Evolutionary conservation across 30 jellyfish, hydroid and myxozoan species (phyloP).

Genomic region (Hydractinia symbiolongicarpus): DNA sequence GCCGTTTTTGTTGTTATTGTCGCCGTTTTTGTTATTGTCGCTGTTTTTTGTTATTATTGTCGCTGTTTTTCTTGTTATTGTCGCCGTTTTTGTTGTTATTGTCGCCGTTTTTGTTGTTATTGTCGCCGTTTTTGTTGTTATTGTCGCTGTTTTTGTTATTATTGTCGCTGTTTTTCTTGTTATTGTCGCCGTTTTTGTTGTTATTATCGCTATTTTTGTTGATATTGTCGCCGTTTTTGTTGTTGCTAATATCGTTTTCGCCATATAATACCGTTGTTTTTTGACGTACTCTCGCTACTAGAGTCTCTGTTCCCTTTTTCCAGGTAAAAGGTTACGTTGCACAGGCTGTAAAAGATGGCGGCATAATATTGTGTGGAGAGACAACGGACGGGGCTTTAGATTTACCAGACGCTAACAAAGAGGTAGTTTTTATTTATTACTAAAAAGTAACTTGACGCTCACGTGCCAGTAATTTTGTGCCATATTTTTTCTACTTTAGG

Average conservation of each 20-base stretch:
- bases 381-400: slow-evolving; percentile 49
- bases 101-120: not conserved
- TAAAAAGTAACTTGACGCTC: not conserved
- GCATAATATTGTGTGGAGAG: slow-evolving; percentile 81
- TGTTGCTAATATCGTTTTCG: not conserved
- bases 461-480: too few species aligned
- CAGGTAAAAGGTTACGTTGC: slow-evolving; percentile 54
- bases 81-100: not conserved
- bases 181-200: not conserved
- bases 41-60: not conserved
- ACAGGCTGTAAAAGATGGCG: slow-evolving; percentile 68
- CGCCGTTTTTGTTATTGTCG: too few species aligned
- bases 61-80: not conserved
- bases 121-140: too few species aligned
- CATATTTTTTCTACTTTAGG: slow-evolving; percentile 31
- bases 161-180: not conserved
- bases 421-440: slow-evolving; percentile 14
- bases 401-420: slow-evolving; percentile 59
- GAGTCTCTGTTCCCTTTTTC: not conserved
- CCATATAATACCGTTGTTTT: not conserved
- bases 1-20: too few species aligned
- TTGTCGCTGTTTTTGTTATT: not conserved
- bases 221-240: not conserved
- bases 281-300: not conserved
- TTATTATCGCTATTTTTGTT: not conserved